Evolutionary conservation across 2,888 invertebrate genomes (phyloP), one percentile per base, ranked within the genome.

Genomic region (Theristus sp.): DNA sequence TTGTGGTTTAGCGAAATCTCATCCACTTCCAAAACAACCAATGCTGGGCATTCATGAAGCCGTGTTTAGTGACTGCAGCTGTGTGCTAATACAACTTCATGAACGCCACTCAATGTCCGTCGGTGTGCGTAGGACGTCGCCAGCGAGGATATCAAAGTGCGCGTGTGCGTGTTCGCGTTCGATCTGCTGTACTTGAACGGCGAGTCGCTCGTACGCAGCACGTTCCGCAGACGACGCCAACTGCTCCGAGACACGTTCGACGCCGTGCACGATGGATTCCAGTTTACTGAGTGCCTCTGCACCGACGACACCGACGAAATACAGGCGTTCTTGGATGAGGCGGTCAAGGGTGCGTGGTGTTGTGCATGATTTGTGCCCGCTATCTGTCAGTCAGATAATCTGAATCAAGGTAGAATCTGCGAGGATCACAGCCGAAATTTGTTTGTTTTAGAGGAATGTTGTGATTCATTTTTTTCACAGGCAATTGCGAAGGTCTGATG

Each of bases 401-500:
- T n/a, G n/a, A n/a, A n/a, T n/a, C n/a, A n/a, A n/a, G n/a, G n/a
- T n/a, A n/a, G n/a, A n/a, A n/a, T n/a, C n/a, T n/a, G n/a, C n/a
- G n/a, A n/a, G n/a, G n/a, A n/a, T n/a, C n/a, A n/a, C n/a, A n/a
- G n/a, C n/a, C n/a, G n/a, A n/a, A n/a, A n/a, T n/a, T n/a, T n/a
- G n/a, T n/a, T n/a, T n/a, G n/a, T n/a, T n/a, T n/a, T n/a, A n/a
- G n/a, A n/a, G n/a, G n/a, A n/a, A n/a, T n/a, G n/a, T n/a, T n/a
- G n/a, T n/a, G n/a, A n/a, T n/a, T n/a, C n/a, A n/a, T n/a, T n/a
- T n/a, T n/a, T 24, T 59, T 71, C 71, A 64, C 71, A 80, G 90
- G 87, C 60, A 90, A 91, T 73, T 98, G 98, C 77, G 98, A 98
- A 79, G 98, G 98, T 1, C 80, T 98, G 61, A 98, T 98, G 96